Evolutionary conservation across 1,140 invertebrate genomes (phyloP), one percentile per base, ranked within the genome.

Genomic region (Carcinoscorpius rotundicauda): DNA sequence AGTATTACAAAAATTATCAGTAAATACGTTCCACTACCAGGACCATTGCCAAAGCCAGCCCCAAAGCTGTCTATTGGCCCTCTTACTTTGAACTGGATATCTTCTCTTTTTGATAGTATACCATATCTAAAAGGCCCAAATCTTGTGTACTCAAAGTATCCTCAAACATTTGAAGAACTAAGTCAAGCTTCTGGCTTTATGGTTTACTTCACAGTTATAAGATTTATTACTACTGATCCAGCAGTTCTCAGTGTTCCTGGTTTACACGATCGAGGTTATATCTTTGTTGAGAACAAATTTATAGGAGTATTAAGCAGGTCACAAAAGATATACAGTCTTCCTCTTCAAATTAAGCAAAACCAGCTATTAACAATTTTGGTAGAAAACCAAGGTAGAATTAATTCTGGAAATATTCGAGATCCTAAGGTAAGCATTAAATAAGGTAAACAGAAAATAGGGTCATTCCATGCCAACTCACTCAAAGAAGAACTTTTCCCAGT

Each of bases 1-100:
- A 73, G 73, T n/a, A 72, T 81, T n/a, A 71, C 76, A 68, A 69
- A 78, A n/a, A 69, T 76, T 9, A 76, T 81, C 51, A 69, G 71
- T 10, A 76, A 76, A 76, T 60, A 63, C 57, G 51, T 58, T 71
- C 57, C 51, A 51, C 29, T 6, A 10, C 58, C 66, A 58, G 50
- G 52, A 49, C 62, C 65, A 8, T 9, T 58, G 5, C 61, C 66
- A 6, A 10, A 6, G 3, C 52, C 66, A 8, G 52, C 59, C n/a
- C 60, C 52, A 51, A 68, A 68, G 11, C n/a, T 68, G 49, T 48
- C 56, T 4, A 5, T 66, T 6, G 64, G 64, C 4, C 52, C 52
- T 53, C 10, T 66, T 5, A 10, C 49, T 5, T 49, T 66, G 29
- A 48, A 56, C 9, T 59, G 50, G 5, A 52, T 50, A 5, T 6